phyloP scores from a whole-genome alignment of 2,888 invertebrate genomes.

The Tetragonisca angustula region DNA sequence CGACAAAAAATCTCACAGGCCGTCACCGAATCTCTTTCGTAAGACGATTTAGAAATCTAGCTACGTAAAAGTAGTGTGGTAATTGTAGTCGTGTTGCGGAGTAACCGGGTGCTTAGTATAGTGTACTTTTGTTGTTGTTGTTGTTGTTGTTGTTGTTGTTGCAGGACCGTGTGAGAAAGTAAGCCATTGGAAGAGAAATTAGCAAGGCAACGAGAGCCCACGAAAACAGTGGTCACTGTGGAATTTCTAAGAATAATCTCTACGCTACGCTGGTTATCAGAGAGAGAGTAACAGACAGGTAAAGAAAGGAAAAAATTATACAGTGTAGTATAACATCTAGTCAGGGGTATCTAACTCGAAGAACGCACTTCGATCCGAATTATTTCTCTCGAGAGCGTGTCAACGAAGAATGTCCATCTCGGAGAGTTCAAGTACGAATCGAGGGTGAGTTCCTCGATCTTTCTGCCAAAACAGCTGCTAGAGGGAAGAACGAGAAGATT shows the following conservation, averaged over 20 bases:
- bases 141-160: not conserved
- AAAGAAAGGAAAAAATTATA: conserved; percentile 17
- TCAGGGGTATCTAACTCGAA: conserved; percentile 37
- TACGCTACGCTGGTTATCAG: conserved; percentile 29
- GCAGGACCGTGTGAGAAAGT: conserved; percentile 21
- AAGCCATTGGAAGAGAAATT: conserved; percentile 51
- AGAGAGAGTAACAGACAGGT: not conserved
- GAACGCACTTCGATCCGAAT: conserved; percentile 33
- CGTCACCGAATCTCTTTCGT: conserved; percentile 19
- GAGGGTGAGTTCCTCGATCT: conserved; percentile 29
- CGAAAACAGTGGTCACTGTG: conserved; percentile 17
- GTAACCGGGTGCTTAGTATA: not conserved
- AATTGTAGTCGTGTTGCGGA: conserved; percentile 1
- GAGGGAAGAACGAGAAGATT: not conserved
- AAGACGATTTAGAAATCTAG: conserved; percentile 13
- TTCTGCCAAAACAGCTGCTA: conserved; percentile 19
- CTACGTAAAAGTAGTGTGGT: conserved; percentile 13
- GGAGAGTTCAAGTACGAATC: not conserved
- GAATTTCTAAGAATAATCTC: conserved; percentile 34
- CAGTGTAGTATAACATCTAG: not conserved
- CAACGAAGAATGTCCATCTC: too few species aligned
- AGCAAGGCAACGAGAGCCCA: conserved; percentile 40
- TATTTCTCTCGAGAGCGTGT: not conserved
- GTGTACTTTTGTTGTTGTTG: not conserved
- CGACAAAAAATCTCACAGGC: not conserved